These are phyloP conservation scores for Trichoplax adhaerens DNA, from an alignment of 37 sponge, comb jelly and placozoan genomes.

Conservation along the genomic window DNA sequence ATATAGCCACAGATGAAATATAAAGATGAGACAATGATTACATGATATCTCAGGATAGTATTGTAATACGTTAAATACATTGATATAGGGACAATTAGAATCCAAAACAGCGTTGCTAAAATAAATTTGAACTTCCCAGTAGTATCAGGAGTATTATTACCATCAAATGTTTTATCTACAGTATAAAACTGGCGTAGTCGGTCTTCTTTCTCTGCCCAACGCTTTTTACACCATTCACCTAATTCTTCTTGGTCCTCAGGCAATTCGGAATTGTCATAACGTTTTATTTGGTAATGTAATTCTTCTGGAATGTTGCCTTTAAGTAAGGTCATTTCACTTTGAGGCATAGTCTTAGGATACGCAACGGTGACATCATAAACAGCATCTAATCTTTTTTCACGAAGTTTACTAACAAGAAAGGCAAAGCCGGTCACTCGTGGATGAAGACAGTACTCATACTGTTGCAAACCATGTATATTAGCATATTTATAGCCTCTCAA, in stretches of 20 bases:
- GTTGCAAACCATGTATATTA: conserved; percentile 31
- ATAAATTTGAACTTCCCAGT: too few species aligned
- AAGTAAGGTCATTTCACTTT: conserved; percentile 32
- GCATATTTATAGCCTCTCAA: conserved; percentile 38
- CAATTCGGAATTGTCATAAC: conserved; percentile 5
- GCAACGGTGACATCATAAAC: conserved; percentile 66
- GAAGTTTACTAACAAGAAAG: conserved; percentile 30
- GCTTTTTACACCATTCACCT: conserved; percentile 30
- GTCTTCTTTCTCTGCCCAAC: conserved; percentile 56
- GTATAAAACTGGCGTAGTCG: conserved; percentile 37
- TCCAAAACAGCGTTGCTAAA: too few species aligned
- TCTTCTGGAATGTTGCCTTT: conserved; percentile 45
- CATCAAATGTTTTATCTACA: too few species aligned
- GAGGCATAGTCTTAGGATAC: conserved; percentile 46
- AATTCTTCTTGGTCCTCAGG: conserved; percentile 31
- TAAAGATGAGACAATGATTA: too few species aligned
- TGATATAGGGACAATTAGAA: too few species aligned
- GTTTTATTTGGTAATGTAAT: conserved; percentile 34
- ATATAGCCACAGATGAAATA: too few species aligned
- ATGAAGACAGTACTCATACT: conserved; percentile 61
- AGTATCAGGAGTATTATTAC: too few species aligned
- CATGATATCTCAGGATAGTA: too few species aligned
- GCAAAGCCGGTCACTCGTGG: conserved; percentile 64
- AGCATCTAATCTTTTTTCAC: conserved; percentile 35
- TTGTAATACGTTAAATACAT: too few species aligned